phyloP scores from a whole-genome alignment of 2,797 vertebrate species.

The Nyctibius grandis region DNA sequence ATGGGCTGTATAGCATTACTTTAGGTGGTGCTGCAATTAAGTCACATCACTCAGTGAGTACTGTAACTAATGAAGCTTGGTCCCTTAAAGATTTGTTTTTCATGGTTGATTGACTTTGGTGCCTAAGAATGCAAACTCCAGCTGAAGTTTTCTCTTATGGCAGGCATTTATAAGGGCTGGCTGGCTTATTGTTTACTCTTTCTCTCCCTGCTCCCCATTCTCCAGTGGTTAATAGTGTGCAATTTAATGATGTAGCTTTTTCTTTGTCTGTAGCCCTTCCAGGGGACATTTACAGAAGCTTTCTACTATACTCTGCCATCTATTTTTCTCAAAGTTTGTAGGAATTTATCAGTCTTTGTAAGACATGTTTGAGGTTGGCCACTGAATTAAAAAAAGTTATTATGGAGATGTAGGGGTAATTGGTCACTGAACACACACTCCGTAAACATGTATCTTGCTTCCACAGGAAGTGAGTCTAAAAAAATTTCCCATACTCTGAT shows the following conservation, averaged over 20 bases:
- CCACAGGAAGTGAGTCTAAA: background rate
- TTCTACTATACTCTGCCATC: background rate
- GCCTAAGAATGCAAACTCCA: constrained; percentile 32
- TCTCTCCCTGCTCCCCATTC: background rate
- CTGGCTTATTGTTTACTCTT: constrained; percentile 4
- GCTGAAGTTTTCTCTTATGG: background rate
- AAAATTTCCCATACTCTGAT: background rate
- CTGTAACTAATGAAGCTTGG: constrained; percentile 45
- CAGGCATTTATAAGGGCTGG: background rate
- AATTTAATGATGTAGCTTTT: constrained; percentile 6
- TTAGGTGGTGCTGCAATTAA: constrained; percentile 44
- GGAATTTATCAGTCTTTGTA: background rate
- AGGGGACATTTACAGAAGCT: background rate
- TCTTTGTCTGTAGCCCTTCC: background rate
- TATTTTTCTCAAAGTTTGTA: background rate
- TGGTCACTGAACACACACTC: background rate
- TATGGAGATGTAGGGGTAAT: background rate
- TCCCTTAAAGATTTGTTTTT: constrained; percentile 41
- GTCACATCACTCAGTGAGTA: background rate
- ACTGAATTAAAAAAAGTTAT: background rate
- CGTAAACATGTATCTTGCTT: background rate
- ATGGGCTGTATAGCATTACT: background rate
- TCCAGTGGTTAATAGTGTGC: background rate
- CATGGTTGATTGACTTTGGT: constrained; percentile 38
- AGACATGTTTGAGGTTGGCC: background rate